Base-by-base conservation (phyloP, 2,797 vertebrate species). In the Allobates femoralis region DNA sequence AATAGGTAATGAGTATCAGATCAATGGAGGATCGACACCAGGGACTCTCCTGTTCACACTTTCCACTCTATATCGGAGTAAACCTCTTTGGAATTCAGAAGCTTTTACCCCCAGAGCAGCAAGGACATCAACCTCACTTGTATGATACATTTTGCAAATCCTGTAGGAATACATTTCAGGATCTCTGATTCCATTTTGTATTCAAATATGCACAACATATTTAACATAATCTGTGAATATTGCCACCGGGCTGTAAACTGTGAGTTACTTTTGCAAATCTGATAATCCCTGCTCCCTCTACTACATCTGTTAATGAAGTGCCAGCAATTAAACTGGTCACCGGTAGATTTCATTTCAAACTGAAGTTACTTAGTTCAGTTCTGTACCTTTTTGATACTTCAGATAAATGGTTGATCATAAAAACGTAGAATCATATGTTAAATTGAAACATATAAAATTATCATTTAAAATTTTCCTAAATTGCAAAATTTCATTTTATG, bases 261-360 rank as follows among this genome's bases (percentile, higher is more conserved):
- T 41, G 88, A 91, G 88, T 79, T 16, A 64, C 88, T 85, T 71
- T 60, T 41, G 78, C 83, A 56, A 53, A 75, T 50, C 23, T 74
- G 34, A 74, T 74, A 74, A 74, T 74, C 41, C 69, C 56, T 41
- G 75, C 83, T 60, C 41, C 73, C 50, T 64, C 41, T 50, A n/a
- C 69, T 37, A 73, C 37, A 73, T 73, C 41, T 74, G 71, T 74
- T 74, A 74, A 74, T 74, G 71, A 50, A 74, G 67, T 23, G 67
- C 34, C 67, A 71, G 67, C 34, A 50, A 74, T 74, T 74, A 74
- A 74, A 74, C 7, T 12, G 18, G 67, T 37, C 32, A 34, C 5
- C 12, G 30, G 16, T 34, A 21, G 32, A 37, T 18, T 16, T 32
- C 15, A 32, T 67, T 37, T 2, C 6, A 37, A 69, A 37, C 56